These are phyloP conservation scores for Todiramphus chloris DNA, from an alignment of 2,113 vertebrate species.

Conservation along the genomic window DNA sequence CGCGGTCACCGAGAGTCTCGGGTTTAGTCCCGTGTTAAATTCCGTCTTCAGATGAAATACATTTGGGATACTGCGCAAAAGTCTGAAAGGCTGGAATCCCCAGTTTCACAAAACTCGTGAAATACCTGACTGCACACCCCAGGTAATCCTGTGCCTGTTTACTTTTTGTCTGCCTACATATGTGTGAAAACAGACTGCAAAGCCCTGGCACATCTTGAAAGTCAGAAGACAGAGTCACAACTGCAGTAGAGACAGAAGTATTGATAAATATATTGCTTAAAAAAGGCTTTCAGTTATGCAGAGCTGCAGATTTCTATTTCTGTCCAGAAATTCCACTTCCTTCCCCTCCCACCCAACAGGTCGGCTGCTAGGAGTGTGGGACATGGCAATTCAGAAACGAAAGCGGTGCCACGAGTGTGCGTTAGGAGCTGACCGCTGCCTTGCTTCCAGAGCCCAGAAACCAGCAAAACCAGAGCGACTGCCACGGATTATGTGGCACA, in stretches of 20 bases:
- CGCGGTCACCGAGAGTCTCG: rapidly evolving
- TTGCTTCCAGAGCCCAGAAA: rapidly evolving
- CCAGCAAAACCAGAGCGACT: not conserved
- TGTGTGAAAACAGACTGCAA: rapidly evolving
- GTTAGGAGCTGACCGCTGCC: not conserved
- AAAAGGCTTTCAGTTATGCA: not conserved
- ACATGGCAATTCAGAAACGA: not conserved
- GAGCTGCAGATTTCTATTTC: rapidly evolving
- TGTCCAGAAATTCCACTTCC: not conserved
- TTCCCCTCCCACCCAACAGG: not conserved
- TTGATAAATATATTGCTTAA: not conserved
- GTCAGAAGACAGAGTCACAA: not conserved
- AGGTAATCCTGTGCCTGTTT: not conserved
- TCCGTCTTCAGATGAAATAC: not conserved
- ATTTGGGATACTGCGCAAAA: not conserved
- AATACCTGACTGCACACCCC: not conserved
- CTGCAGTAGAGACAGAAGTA: not conserved
- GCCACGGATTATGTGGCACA: rapidly evolving
- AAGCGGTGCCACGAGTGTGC: not conserved
- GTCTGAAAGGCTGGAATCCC: not conserved
- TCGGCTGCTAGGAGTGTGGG: not conserved
- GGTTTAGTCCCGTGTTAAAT: too few relatives aligned
- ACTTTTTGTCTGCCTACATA: too few relatives aligned
- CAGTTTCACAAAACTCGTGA: rapidly evolving
- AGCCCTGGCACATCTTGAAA: not conserved